Percentiles rank a stretch among this genome's conserved stretches.
Conservation (phyloP, 1,140 invertebrate species). For the Calliopsis andreniformis region DNA sequence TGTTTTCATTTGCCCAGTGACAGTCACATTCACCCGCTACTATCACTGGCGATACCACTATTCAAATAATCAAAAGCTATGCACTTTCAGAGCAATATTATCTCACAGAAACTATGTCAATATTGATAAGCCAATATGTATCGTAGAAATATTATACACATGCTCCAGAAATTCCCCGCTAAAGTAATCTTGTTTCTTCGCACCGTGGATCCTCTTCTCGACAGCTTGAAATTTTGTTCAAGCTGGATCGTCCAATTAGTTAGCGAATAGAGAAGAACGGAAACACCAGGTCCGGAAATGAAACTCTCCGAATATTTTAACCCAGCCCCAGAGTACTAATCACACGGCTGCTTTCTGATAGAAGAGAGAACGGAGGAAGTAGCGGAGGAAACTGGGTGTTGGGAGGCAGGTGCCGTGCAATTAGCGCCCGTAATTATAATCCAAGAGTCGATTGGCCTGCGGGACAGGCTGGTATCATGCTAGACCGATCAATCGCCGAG, state of each 20-base stretch:
- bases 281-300: background rate
- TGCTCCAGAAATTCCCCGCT: no score
- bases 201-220: background rate
- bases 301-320: conserved; percentile 42
- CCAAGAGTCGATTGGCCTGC: conserved; percentile 60
- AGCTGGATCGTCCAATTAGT: background rate
- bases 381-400: background rate
- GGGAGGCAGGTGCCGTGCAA: conserved; percentile 42
- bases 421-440: conserved; percentile 70
- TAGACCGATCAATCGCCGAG: conserved; percentile 54
- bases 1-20: conserved; percentile 3
- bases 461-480: conserved; percentile 49
- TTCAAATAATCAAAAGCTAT: no score
- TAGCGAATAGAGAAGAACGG: background rate
- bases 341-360: background rate
- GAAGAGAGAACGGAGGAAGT: background rate
- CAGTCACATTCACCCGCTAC: no score
- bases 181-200: background rate
- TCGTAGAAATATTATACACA: no score
- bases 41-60: no score
- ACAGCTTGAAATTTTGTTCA: background rate
- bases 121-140: no score
- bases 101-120: no score
- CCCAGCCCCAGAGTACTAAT: conserved; percentile 21
- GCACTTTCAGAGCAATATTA: no score